Evolutionary conservation across 1,140 invertebrate species (phyloP), one percentile per base, ranked within the genome.

Genomic region (Heliconius eleuchia): DNA sequence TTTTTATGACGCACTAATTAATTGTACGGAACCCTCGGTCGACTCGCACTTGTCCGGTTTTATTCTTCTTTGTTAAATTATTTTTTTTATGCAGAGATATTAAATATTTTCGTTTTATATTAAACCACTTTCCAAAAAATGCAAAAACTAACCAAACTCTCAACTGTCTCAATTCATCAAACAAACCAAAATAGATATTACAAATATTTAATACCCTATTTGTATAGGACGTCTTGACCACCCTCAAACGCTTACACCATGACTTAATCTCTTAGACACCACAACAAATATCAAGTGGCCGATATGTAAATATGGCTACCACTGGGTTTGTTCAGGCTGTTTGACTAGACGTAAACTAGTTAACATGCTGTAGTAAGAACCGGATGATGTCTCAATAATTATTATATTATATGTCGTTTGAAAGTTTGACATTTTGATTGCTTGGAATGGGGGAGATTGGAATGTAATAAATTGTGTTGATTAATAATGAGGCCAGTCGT

Each of bases 271-370:
- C 57, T 18, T 70, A 74, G 77, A 80, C 76, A 77, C 76, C 23
- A 77, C 70, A 52, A 78, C 79, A 80, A 83, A 76, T 80, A 80
- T 75, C 73, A 78, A 79, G 84, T 84, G 83, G 80, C 81, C 83
- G 83, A 80, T 84, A 80, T 73, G 81, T 77, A 83, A 84, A 83
- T 80, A 84, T 71, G 6, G 27, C 46, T 27, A n/a, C 70, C 16
- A 34, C 70, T 34, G 71, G 76, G 78, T 80, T 80, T 84, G 74
- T 70, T 76, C 74, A 79, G 82, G 80, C 77, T 78, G 79, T 79
- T 77, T 73, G 71, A 52, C 71, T 73, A 55, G 76, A 72, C 60
- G 4, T 42, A 66, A 66, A 66, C 60, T 66, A 16, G 60, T 27
- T 66, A 66, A 66, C 11, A 66, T 66, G 60, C 60, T 57, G 50